A percentile compares a stretch with the other conserved stretches of the same genome.
These are phyloP conservation scores for Odontamblyopus rebecca DNA, from an alignment of 2,797 vertebrate genomes.

Conservation along the genomic window DNA sequence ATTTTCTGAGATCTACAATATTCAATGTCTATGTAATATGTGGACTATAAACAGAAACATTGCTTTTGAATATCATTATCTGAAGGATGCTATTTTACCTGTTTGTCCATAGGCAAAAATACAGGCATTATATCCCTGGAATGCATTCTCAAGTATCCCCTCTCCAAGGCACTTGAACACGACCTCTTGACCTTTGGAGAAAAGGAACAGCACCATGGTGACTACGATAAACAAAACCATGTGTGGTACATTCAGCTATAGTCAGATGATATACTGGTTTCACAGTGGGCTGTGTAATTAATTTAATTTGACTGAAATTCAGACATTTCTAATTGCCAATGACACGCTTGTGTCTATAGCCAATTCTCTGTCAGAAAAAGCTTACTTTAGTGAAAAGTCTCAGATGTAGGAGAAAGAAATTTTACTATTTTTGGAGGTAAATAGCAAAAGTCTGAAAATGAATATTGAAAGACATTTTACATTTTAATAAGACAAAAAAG, in stretches of 20 bases:
- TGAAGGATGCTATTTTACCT: constrained; percentile 75
- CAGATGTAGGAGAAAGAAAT: no score
- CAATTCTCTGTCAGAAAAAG: no score
- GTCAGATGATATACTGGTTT: not conserved
- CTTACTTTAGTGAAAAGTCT: no score
- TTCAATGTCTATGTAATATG: not conserved
- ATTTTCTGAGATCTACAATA: not conserved
- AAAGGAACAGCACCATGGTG: constrained; percentile 63
- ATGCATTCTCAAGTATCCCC: constrained; percentile 99
- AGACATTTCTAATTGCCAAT: no score
- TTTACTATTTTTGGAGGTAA: no score
- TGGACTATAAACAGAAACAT: not conserved
- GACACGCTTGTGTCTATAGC: no score
- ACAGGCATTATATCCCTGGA: constrained; percentile 99
- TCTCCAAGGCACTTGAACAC: constrained; percentile 99
- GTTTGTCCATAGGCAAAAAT: constrained; percentile 99
- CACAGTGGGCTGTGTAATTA: constrained; percentile 1
- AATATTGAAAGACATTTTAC: no score
- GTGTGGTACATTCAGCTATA: constrained; percentile 21
- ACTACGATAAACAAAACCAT: constrained; percentile 53
- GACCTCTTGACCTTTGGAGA: constrained; percentile 91
- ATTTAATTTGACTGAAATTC: no score
- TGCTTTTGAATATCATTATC: not conserved
- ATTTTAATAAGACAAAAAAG: no score
- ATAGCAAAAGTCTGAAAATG: no score